Conservation (phyloP, 2,113 vertebrate species). For the Trogon melanurus region DNA sequence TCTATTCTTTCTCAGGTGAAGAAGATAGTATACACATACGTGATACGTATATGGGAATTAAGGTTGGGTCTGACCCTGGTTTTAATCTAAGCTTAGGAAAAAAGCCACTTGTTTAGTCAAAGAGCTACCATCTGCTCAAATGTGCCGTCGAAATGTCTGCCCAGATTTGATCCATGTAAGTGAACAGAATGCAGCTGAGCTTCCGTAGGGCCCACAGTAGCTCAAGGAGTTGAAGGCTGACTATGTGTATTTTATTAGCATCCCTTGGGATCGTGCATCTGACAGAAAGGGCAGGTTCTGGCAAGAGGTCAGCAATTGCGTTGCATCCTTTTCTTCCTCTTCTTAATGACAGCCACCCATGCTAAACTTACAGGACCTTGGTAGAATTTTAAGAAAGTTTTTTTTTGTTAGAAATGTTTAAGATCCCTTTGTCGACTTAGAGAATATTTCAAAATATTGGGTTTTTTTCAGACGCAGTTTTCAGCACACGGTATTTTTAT, state of each 20-base stretch:
- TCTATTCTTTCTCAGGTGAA: not conserved
- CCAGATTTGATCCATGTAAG: accelerated
- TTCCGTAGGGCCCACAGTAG: not conserved
- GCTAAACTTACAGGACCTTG: not conserved
- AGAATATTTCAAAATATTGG: not conserved
- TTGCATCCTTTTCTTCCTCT: not conserved
- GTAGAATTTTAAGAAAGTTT: not conserved
- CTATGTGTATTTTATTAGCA: not conserved
- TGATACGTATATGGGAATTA: not conserved
- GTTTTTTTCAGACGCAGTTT: not conserved
- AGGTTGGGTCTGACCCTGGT: not conserved
- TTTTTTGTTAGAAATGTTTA: not conserved
- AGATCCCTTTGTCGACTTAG: not conserved
- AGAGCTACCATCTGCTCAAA: not conserved
- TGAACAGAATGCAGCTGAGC: not conserved
- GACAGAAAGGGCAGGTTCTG: not conserved
- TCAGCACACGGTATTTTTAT: not conserved
- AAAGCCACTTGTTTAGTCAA: not conserved
- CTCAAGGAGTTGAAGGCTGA: not conserved
- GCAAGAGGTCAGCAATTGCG: not conserved
- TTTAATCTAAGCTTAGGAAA: not conserved
- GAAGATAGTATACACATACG: not conserved
- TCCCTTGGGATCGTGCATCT: not conserved
- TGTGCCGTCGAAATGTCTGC: not conserved
- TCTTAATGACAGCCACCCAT: not conserved